These are phyloP conservation scores for Saguinus imperator DNA, from an alignment of 2,113 vertebrate genomes.

Conservation along the genomic window DNA sequence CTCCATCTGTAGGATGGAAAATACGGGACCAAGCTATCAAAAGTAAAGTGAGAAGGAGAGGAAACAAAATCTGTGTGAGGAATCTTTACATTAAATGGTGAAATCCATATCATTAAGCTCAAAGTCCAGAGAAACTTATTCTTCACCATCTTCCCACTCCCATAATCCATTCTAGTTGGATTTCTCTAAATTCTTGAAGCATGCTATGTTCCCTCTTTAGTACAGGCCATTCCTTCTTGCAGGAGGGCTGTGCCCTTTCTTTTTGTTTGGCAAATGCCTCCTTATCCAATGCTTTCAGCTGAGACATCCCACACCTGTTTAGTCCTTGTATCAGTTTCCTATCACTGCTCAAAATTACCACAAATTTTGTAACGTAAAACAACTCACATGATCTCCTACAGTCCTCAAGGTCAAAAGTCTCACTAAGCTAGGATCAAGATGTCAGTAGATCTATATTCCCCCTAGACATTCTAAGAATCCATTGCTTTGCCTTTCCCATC, in stretches of 20 bases:
- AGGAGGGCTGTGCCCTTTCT: background rate
- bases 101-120: background rate
- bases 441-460: background rate
- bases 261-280: background rate
- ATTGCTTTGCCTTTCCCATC: background rate
- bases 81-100: background rate
- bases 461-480: background rate
- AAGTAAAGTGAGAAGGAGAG: background rate
- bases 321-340: background rate
- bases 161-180: background rate
- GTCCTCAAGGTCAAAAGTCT: background rate
- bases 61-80: background rate
- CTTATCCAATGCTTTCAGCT: background rate
- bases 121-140: background rate
- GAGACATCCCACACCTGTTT: background rate
- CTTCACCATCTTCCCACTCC: background rate
- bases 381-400: background rate
- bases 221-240: background rate
- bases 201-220: background rate
- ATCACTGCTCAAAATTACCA: background rate
- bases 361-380: background rate
- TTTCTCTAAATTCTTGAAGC: background rate
- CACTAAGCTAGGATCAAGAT: background rate
- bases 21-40: background rate
- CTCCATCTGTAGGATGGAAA: background rate